phyloP scores from a whole-genome alignment of 1,140 invertebrate genomes.

The Carposina sasakii region DNA sequence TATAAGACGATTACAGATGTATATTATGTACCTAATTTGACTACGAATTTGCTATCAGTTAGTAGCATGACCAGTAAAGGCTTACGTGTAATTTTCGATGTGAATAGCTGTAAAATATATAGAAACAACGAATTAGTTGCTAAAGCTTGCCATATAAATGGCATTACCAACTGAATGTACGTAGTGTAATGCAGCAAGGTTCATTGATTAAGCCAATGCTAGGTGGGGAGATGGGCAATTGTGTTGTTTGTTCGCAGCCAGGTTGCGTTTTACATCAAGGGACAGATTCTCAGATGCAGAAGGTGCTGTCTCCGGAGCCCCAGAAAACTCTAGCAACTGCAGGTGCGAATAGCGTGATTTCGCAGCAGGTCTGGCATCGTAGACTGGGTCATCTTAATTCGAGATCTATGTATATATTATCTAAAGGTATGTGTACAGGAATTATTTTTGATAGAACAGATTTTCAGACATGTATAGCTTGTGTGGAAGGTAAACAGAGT shows the following conservation, averaged over 20 bases:
- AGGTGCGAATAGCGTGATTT: neutral
- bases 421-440: slow-evolving; percentile 4
- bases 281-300: too few relatives aligned
- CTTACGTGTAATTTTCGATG: slow-evolving; percentile 1
- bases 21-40: slow-evolving; percentile 8
- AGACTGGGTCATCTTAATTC: neutral
- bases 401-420: slow-evolving; percentile 2
- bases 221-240: neutral
- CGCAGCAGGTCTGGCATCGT: slow-evolving; percentile 7
- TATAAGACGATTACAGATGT: slow-evolving; percentile 1
- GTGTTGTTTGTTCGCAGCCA: too few relatives aligned
- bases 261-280: too few relatives aligned
- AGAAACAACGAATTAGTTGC: neutral
- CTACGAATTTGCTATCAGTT: slow-evolving; percentile 3
- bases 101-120: neutral
- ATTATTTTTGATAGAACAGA: slow-evolving; percentile 1
- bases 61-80: neutral
- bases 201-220: too few relatives aligned
- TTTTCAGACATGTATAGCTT: slow-evolving; percentile 7
- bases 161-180: slow-evolving; percentile 4
- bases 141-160: neutral
- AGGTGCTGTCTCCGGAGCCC: too few relatives aligned
- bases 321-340: neutral
- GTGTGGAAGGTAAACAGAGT: slow-evolving; percentile 9
- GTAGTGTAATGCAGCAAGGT: neutral